Conservation (phyloP, 2,888 invertebrate genomes). For the Metopia argyrocephala region DNA sequence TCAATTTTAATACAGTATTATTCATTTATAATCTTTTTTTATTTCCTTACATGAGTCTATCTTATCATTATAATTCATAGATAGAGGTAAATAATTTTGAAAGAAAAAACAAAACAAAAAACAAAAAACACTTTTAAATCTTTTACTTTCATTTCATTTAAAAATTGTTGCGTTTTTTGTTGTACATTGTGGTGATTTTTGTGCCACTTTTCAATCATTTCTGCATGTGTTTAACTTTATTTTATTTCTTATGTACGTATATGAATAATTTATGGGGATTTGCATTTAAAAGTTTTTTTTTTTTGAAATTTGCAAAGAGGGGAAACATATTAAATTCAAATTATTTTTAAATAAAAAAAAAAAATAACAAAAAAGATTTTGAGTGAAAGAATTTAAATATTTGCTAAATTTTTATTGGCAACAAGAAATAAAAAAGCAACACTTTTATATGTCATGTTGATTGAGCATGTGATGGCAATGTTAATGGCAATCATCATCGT, state of each 20-base stretch:
- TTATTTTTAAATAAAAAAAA: neutral
- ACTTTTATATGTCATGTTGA: slow-evolving; percentile 52
- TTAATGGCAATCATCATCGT: slow-evolving; percentile 27
- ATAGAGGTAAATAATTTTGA: slow-evolving; percentile 17
- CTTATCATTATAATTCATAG: slow-evolving; percentile 20
- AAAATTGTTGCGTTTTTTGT: neutral
- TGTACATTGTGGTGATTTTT: slow-evolving; percentile 3
- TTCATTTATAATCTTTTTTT: slow-evolving; percentile 29
- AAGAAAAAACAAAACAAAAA: too few species aligned
- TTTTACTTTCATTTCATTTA: slow-evolving; percentile 45
- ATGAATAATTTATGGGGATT: slow-evolving; percentile 20
- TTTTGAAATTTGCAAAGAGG: neutral
- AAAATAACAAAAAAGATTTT: neutral
- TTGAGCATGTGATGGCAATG: slow-evolving; percentile 55
- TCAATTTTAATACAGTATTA: slow-evolving; percentile 28
- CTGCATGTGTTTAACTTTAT: neutral
- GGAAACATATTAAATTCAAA: slow-evolving; percentile 3
- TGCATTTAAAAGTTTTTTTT: slow-evolving; percentile 39
- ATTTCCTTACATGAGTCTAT: neutral
- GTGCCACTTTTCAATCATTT: slow-evolving; percentile 9
- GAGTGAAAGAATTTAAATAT: slow-evolving; percentile 40
- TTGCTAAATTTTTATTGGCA: slow-evolving; percentile 23
- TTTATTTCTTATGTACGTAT: neutral
- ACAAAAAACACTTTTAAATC: too few species aligned
- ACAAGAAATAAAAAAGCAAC: slow-evolving; percentile 5